These are phyloP conservation scores for Pseudococcus jackbeardsleyi DNA, from an alignment of 2,888 invertebrate species.

Conservation along the genomic window DNA sequence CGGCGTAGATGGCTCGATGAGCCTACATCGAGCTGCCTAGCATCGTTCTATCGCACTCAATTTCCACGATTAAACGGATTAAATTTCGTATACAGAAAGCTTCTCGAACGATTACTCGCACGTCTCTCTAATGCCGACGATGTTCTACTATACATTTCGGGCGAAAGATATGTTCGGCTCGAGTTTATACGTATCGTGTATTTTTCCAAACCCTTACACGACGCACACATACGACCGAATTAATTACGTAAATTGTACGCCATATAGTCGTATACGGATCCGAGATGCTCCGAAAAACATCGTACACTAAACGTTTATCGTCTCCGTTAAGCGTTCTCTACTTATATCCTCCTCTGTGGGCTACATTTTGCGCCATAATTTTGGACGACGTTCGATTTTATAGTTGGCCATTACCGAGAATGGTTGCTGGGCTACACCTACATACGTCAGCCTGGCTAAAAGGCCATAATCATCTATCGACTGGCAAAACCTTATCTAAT, in stretches of 20 bases:
- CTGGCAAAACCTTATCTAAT: background rate
- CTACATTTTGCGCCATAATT: background rate
- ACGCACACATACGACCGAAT: background rate
- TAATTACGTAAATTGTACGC: conserved; percentile 22
- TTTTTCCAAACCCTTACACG: too few relatives aligned
- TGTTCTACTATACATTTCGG: too few relatives aligned
- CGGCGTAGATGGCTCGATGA: background rate
- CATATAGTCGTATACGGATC: background rate
- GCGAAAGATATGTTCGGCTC: too few relatives aligned
- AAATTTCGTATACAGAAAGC: background rate
- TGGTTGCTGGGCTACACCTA: background rate
- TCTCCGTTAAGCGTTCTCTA: background rate
- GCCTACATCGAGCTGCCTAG: background rate
- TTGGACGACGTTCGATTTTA: conserved; percentile 19
- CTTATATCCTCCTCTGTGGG: background rate
- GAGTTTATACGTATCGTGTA: too few relatives aligned
- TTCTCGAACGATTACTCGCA: background rate
- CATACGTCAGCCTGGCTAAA: background rate
- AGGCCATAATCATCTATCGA: background rate
- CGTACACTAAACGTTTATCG: conserved; percentile 10
- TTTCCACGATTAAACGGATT: conserved; percentile 6
- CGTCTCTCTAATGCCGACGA: background rate
- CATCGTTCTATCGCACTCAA: background rate
- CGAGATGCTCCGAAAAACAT: background rate
- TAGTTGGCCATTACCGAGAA: background rate